phyloP scores from a whole-genome alignment of 1,140 invertebrate species.

The Temnothorax nylanderi region DNA sequence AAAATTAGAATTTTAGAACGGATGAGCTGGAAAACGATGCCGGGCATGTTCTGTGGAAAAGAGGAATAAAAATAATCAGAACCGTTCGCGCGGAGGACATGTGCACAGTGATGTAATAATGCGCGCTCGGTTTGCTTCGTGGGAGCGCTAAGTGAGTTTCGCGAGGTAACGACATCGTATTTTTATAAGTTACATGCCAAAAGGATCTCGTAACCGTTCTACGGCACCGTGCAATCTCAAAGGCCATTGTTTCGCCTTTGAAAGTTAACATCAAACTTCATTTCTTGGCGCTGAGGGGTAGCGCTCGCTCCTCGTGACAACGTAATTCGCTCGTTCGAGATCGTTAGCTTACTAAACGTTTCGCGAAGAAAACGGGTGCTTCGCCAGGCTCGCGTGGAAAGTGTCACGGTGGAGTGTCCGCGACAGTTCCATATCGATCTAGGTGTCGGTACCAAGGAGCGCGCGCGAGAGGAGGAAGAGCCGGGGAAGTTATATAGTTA shows the following conservation, averaged over 20 bases:
- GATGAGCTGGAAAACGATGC: not conserved
- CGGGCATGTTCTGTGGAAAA: not conserved
- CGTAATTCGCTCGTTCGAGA: slow-evolving; percentile 56
- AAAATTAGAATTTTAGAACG: slow-evolving; percentile 25
- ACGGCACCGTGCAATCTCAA: slow-evolving; percentile 48
- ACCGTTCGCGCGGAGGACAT: slow-evolving; percentile 24
- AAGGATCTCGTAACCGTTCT: slow-evolving; percentile 44
- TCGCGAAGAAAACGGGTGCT: slow-evolving; percentile 32
- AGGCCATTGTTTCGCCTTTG: slow-evolving; percentile 58
- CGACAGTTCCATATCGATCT: slow-evolving; percentile 72
- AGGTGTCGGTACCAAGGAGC: slow-evolving; percentile 69
- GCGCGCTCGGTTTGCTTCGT: slow-evolving; percentile 26
- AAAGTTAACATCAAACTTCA: slow-evolving; percentile 59
- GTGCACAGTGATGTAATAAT: slow-evolving; percentile 38
- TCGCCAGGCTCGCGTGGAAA: slow-evolving; percentile 33
- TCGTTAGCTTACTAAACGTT: slow-evolving; percentile 60
- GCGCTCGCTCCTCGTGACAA: slow-evolving; percentile 25
- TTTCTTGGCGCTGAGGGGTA: slow-evolving; percentile 24
- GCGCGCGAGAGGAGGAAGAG: slow-evolving; percentile 11
- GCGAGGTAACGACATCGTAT: slow-evolving; percentile 48
- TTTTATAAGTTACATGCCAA: slow-evolving; percentile 54
- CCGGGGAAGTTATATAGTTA: slow-evolving; percentile 72
- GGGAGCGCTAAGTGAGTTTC: slow-evolving; percentile 45
- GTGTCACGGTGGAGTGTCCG: slow-evolving; percentile 44
- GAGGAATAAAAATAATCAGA: slow-evolving; percentile 26